These are phyloP conservation scores for Calephelis nemesis DNA, from an alignment of 1,140 invertebrate species.

Conservation along the genomic window DNA sequence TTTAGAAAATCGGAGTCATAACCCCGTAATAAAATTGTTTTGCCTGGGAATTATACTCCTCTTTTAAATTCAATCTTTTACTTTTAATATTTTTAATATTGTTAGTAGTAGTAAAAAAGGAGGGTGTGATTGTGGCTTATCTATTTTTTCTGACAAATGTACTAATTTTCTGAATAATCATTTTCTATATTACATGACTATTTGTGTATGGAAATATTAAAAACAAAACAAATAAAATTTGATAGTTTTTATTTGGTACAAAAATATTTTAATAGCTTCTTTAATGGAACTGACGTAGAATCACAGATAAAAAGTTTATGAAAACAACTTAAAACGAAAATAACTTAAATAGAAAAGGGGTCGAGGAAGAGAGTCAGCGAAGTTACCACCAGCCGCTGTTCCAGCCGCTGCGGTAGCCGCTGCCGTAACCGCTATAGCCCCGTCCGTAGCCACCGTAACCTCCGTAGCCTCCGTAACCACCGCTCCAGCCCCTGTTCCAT, in stretches of 20 bases:
- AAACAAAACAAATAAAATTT: no score
- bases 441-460: background rate
- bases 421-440: background rate
- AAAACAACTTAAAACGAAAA: background rate
- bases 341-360: background rate
- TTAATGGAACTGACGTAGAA: background rate
- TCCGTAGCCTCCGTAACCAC: background rate
- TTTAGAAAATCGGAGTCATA: no score
- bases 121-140: no score
- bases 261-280: slow-evolving; percentile 8
- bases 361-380: background rate
- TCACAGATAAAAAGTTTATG: slow-evolving; percentile 7
- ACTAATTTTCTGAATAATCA: no score
- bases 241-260: background rate
- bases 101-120: no score
- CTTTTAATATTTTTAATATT: no score
- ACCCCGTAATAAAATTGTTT: no score
- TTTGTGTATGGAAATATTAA: no score
- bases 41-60: no score
- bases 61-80: no score
- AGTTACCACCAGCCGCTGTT: background rate
- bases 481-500: slow-evolving; percentile 1
- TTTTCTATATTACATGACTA: no score
- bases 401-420: background rate
- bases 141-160: no score